A percentile compares a stretch with the other conserved stretches of the same genome.
These are phyloP conservation scores for Cercocebus atys DNA, from an alignment of 2,113 vertebrate species.

Conservation along the genomic window DNA sequence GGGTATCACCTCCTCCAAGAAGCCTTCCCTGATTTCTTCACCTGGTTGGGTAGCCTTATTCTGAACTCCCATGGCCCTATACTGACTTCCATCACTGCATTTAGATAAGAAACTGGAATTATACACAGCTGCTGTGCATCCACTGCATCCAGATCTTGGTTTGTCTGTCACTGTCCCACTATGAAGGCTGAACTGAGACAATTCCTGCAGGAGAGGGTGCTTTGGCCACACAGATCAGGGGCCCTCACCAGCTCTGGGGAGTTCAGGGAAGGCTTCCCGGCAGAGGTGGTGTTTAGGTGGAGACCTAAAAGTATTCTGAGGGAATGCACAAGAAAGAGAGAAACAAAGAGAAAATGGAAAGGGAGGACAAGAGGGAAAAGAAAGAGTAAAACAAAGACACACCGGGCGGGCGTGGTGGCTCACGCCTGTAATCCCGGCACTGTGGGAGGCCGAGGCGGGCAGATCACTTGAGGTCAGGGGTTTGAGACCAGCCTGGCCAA, in stretches of 20 bases:
- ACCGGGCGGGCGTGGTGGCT: too few relatives aligned
- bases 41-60: not conserved
- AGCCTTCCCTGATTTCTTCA: not conserved
- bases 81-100: not conserved
- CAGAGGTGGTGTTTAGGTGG: not conserved
- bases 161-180: not conserved
- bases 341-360: not conserved
- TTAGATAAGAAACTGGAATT: not conserved
- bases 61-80: not conserved
- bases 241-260: not conserved
- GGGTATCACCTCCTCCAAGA: not conserved
- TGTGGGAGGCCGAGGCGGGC: too few relatives aligned
- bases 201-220: not conserved
- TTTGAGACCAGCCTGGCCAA: too few relatives aligned
- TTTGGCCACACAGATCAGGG: not conserved
- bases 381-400: too few relatives aligned
- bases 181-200: not conserved
- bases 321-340: not conserved
- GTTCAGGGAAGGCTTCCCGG: not conserved
- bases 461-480: too few relatives aligned
- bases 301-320: not conserved
- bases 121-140: not conserved
- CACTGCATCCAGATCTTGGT: not conserved
- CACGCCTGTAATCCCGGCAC: too few relatives aligned
- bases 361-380: not conserved